phyloP scores from a whole-genome alignment of 2,113 vertebrate species.

The Numenius arquata region DNA sequence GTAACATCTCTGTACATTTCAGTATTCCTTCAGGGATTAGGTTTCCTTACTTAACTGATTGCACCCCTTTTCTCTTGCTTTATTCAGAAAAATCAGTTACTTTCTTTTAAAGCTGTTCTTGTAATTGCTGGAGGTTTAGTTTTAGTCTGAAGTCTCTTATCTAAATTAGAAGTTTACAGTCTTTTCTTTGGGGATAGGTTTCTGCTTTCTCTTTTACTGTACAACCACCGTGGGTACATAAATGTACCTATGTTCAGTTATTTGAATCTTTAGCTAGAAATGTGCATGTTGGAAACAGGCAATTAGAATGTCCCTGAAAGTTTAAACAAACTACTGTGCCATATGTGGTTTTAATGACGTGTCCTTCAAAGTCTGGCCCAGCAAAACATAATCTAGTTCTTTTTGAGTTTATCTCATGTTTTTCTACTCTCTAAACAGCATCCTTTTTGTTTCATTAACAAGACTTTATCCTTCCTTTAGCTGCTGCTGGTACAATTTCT shows the following conservation, averaged over 20 bases:
- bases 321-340: background rate
- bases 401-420: background rate
- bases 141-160: background rate
- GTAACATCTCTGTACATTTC: background rate
- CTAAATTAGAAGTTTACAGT: background rate
- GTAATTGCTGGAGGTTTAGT: background rate
- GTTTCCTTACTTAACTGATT: background rate
- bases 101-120: background rate
- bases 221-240: background rate
- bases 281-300: background rate
- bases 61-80: background rate
- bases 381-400: background rate
- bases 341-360: background rate
- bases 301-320: background rate
- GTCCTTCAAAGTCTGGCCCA: background rate
- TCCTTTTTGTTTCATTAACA: background rate
- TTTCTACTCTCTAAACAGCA: background rate
- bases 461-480: background rate
- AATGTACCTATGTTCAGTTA: background rate
- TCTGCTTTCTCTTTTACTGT: background rate
- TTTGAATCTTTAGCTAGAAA: background rate
- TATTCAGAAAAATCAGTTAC: background rate
- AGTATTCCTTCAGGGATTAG: background rate
- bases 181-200: background rate
- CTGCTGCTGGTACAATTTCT: background rate